Conservation (phyloP, 2,888 invertebrate genomes). For the Laspeyria flexula region DNA sequence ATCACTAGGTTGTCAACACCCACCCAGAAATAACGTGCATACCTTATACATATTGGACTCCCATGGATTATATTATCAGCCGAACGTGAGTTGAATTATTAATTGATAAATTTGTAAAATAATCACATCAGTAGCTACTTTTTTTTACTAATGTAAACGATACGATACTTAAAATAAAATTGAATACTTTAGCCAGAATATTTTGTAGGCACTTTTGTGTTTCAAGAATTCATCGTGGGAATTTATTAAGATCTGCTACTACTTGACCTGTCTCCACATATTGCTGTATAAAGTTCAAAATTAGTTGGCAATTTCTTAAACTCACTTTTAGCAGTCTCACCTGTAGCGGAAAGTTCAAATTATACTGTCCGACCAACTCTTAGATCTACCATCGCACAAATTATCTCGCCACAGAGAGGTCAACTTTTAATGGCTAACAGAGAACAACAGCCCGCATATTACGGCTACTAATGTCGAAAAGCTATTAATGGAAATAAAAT, state of each 20-base stretch:
- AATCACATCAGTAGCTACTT: background rate
- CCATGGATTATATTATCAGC: constrained; percentile 31
- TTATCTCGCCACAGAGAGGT: constrained; percentile 11
- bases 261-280: constrained; percentile 13
- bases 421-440: constrained; percentile 22
- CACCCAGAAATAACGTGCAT: constrained; percentile 27
- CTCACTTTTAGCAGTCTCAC: constrained; percentile 19
- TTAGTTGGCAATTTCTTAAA: constrained; percentile 23
- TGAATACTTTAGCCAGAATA: background rate
- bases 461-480: constrained; percentile 61
- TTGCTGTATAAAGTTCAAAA: no score
- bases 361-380: constrained; percentile 8
- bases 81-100: constrained; percentile 32
- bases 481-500: constrained; percentile 82
- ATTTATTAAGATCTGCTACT: constrained; percentile 13
- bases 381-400: constrained; percentile 13
- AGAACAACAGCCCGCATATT: constrained; percentile 29
- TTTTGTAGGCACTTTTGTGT: background rate
- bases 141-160: background rate
- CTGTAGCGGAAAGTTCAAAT: constrained; percentile 19
- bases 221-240: constrained; percentile 28
- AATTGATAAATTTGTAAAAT: constrained; percentile 24
- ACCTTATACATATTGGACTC: constrained; percentile 19
- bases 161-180: constrained; percentile 1
- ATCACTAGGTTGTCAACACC: constrained; percentile 28